phyloP scores from a whole-genome alignment of 2,113 vertebrate genomes.

The Coryphaenoides rupestris region DNA sequence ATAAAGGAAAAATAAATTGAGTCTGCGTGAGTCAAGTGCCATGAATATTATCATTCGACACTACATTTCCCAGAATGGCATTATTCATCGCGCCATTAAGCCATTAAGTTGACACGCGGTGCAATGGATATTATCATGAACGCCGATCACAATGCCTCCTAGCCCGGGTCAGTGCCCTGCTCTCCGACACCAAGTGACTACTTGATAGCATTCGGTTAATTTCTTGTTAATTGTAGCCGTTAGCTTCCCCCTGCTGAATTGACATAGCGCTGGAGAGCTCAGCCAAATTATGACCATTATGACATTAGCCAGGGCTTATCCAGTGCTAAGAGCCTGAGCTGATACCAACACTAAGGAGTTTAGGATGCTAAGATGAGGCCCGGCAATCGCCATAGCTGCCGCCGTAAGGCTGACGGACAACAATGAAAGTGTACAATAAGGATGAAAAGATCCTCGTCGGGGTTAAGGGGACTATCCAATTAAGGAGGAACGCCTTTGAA shows the following conservation, averaged over 20 bases:
- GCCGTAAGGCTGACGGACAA: slow-evolving; percentile 68
- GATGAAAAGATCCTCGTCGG: slow-evolving; percentile 61
- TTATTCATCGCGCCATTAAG: no score
- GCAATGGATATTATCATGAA: no score
- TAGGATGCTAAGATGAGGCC: slow-evolving; percentile 71
- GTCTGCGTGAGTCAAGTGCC: no score
- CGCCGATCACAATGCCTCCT: no score
- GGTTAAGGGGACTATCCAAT: slow-evolving; percentile 69
- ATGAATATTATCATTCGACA: no score
- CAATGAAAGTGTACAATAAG: slow-evolving; percentile 70
- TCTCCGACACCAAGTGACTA: slow-evolving; percentile 21
- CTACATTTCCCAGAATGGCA: no score
- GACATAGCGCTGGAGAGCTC: slow-evolving; percentile 65
- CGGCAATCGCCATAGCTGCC: slow-evolving; percentile 58
- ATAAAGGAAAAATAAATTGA: no score
- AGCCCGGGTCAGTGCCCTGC: no score
- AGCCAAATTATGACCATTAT: slow-evolving; percentile 75
- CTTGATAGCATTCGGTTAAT: slow-evolving; percentile 64
- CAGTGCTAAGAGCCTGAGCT: slow-evolving; percentile 72
- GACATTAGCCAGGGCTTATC: slow-evolving; percentile 75
- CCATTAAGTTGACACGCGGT: no score
- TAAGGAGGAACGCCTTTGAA: slow-evolving; percentile 58
- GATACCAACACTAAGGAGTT: slow-evolving; percentile 75
- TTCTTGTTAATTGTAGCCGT: slow-evolving; percentile 67
- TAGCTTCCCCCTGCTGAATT: slow-evolving; percentile 57